phyloP scores from a whole-genome alignment of 2,113 vertebrate species.

The Peromyscus leucopus region DNA sequence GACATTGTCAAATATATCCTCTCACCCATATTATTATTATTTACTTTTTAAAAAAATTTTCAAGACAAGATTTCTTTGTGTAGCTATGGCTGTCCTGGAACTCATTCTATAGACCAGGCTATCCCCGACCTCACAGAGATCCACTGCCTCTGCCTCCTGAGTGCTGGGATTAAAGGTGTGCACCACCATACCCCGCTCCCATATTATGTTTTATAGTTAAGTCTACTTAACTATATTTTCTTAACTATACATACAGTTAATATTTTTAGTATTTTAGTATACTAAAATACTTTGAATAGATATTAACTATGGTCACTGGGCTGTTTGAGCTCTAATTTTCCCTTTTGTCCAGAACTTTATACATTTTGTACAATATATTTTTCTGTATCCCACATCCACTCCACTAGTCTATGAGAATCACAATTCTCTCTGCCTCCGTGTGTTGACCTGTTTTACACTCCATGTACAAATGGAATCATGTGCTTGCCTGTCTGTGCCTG shows the following conservation, averaged over 20 bases:
- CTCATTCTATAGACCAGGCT: neutral
- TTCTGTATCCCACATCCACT: neutral
- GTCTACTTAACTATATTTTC: neutral
- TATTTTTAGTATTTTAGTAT: too few species aligned
- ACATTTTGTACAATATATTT: neutral
- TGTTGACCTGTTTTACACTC: neutral
- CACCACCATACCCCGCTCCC: neutral
- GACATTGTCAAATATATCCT: neutral
- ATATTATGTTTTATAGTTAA: neutral
- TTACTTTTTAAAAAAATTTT: neutral
- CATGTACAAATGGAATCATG: too few species aligned
- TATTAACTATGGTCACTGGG: neutral
- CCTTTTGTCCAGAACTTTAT: neutral
- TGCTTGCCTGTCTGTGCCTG: neutral
- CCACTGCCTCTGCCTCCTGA: neutral
- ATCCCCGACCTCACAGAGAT: neutral
- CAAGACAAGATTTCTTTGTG: neutral
- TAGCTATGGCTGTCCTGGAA: neutral
- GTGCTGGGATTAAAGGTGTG: neutral
- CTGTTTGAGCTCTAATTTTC: neutral
- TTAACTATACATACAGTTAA: neutral
- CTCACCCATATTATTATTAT: neutral
- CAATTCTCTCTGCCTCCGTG: neutral
- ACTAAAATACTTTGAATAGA: neutral
- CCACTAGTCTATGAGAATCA: neutral